These are phyloP conservation scores for Malurus melanocephalus DNA, from an alignment of 2,113 vertebrate species.

Conservation along the genomic window DNA sequence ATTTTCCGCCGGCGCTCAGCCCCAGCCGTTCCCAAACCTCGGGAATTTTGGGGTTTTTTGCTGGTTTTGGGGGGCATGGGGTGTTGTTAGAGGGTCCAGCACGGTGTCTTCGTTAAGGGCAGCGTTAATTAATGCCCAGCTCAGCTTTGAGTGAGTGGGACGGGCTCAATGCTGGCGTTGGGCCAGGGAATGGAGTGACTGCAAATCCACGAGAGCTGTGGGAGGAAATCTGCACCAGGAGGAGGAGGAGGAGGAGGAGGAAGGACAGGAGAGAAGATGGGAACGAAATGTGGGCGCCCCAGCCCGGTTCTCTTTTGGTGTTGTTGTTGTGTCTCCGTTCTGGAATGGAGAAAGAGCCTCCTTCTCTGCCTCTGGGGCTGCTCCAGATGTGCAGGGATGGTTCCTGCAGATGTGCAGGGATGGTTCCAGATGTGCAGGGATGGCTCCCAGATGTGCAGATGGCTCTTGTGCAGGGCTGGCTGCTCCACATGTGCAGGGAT, in stretches of 20 bases:
- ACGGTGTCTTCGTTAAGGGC: not conserved
- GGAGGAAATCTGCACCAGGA: constrained; percentile 55
- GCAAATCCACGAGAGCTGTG: not conserved
- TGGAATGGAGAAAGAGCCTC: not conserved
- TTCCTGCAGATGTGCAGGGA: too few relatives aligned
- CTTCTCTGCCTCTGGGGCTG: not conserved
- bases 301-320: not conserved
- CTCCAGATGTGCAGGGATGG: too few relatives aligned
- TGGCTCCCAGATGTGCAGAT: not conserved
- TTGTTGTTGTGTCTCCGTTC: not conserved
- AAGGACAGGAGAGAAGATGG: constrained; percentile 6
- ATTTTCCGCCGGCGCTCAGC: not conserved
- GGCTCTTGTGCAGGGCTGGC: not conserved
- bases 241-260: constrained; percentile 39
- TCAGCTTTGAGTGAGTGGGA: not conserved
- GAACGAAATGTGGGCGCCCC: not conserved
- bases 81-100: not conserved
- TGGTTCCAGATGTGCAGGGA: too few relatives aligned
- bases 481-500: too few relatives aligned
- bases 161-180: not conserved
- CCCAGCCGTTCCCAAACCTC: not conserved
- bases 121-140: constrained; percentile 18
- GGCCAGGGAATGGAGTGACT: constrained; percentile 2
- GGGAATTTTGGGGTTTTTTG: too few relatives aligned
- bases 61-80: too few relatives aligned